Conservation (phyloP, 1,140 invertebrate genomes). For the Drosophila kohkoa region DNA sequence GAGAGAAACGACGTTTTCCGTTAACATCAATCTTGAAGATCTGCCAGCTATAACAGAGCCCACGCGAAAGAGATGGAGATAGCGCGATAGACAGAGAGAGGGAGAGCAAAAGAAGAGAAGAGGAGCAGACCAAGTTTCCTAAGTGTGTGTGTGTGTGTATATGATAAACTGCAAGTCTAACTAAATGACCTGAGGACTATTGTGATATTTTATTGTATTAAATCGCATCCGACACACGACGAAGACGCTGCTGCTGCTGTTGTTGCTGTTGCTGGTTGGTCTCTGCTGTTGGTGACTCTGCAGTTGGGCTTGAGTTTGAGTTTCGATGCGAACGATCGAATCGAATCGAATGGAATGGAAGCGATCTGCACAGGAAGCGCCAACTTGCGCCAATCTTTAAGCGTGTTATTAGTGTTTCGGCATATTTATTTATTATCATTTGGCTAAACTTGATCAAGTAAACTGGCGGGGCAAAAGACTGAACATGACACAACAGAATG, state of each 20-base stretch:
- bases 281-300: conserved; percentile 12
- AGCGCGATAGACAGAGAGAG: conserved; percentile 26
- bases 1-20: conserved; percentile 81
- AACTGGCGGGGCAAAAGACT: conserved; percentile 4
- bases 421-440: conserved; percentile 83
- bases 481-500: conserved; percentile 48
- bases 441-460: conserved; percentile 41
- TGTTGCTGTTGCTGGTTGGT: conserved; percentile 1
- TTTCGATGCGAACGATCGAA: conserved; percentile 38
- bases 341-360: background rate
- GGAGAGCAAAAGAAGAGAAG: conserved; percentile 7
- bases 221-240: conserved; percentile 80
- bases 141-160: conserved; percentile 38
- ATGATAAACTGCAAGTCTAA: conserved; percentile 84
- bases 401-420: conserved; percentile 82
- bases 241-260: conserved; percentile 18
- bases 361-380: conserved; percentile 65
- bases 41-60: conserved; percentile 22
- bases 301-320: conserved; percentile 46
- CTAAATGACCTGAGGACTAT: conserved; percentile 84
- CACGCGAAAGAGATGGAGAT: conserved; percentile 23
- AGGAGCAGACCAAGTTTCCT: background rate
- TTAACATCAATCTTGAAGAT: conserved; percentile 84
- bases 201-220: conserved; percentile 84
- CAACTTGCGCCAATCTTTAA: conserved; percentile 79